These are phyloP conservation scores for Crocallis elinguaria DNA, from an alignment of 2,888 invertebrate species.

Conservation along the genomic window DNA sequence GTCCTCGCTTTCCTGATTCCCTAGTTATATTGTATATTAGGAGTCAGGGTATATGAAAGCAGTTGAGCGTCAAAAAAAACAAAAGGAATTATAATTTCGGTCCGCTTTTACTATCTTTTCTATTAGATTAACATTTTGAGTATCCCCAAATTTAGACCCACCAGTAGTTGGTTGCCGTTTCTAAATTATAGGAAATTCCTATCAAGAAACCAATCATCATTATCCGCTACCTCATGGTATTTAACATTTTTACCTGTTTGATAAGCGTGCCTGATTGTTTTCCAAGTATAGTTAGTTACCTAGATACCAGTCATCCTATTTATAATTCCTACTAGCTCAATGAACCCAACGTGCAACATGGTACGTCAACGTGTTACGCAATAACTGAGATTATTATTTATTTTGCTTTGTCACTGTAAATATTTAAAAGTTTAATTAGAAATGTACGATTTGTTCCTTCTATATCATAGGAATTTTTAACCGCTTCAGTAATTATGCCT, in stretches of 20 bases:
- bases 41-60: no score
- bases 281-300: conserved; percentile 39
- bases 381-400: conserved; percentile 23
- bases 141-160: no score
- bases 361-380: conserved; percentile 17
- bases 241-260: conserved; percentile 37
- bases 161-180: neutral
- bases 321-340: conserved; percentile 48
- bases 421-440: conserved; percentile 1
- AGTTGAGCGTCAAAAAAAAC: no score
- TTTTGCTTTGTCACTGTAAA: conserved; percentile 37
- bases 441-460: no score
- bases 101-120: no score
- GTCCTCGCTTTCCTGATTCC: no score
- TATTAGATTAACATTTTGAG: no score
- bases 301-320: conserved; percentile 49
- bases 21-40: no score
- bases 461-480: no score
- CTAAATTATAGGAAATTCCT: neutral
- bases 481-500: no score
- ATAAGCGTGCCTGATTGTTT: conserved; percentile 38
- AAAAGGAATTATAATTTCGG: no score
- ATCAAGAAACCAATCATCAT: conserved; percentile 12
- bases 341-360: conserved; percentile 49
- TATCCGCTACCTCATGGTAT: conserved; percentile 19